Evolutionary conservation across 1,140 invertebrate genomes (phyloP), one percentile per base, ranked within the genome.

Genomic region (Lerema accius): DNA sequence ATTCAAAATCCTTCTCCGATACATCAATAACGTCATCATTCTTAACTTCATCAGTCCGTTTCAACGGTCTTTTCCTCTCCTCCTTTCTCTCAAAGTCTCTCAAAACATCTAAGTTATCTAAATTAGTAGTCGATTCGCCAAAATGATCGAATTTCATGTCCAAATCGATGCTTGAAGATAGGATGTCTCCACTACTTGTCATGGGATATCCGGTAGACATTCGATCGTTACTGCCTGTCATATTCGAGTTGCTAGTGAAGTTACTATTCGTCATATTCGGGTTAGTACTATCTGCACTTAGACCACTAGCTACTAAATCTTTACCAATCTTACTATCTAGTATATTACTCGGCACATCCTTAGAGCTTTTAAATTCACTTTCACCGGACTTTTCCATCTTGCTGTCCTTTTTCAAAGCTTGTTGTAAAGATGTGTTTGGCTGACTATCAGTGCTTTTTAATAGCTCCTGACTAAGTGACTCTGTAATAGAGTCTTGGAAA

Each of bases 81-180:
- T 53, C 50, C 9, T 43, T 56, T 39, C 32, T 56, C 10, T 53
- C 50, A n/a, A 17, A 40, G 17, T 53, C 50, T n/a, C 39, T 53
- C 3, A 53, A 9, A 23, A 37, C 43, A 2, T 76, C 73, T 45
- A 73, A 65, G 16, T 68, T 78, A 4, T 89, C 86, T 15, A 90
- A 46, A 77, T 88, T 88, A 0, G 78, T 82, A 1, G 82, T 83
- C 0, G 86, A 86, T 65, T 92, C 91, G 1, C 89, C 91, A 39
- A 91, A 92, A 75, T 92, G 90, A 70, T 92, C 91, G 61, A 92
- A 91, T 63, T 91, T 92, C 86, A 92, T 92, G 42, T 92, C 91
- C 37, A 92, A 71, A 78, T 92, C 91, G 43, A 90, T 79, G 19
- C 90, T 91, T 4, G 91, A 92, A 0, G 90, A 86, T 28, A 91